These are phyloP conservation scores for Setipinna tenuifilis DNA, from an alignment of 2,797 vertebrate species.

Conservation along the genomic window DNA sequence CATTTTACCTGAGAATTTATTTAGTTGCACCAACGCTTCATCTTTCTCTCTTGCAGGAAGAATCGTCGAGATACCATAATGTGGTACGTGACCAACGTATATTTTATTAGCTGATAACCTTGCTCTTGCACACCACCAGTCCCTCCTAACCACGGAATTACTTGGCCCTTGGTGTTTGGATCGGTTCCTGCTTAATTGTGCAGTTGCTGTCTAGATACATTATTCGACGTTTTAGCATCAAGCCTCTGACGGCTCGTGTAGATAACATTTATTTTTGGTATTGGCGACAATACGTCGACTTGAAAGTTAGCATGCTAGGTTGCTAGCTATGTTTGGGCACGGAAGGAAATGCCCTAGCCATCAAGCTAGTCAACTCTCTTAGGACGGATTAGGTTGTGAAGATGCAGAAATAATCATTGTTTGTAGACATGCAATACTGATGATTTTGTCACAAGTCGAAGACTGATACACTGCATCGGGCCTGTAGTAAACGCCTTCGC, in stretches of 20 bases:
- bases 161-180: neutral
- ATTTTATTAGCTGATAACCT: neutral
- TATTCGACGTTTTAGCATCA: neutral
- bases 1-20: conserved; percentile 24
- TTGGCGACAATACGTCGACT: neutral
- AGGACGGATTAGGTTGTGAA: neutral
- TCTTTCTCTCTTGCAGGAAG: conserved; percentile 72
- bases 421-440: neutral
- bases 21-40: conserved; percentile 28
- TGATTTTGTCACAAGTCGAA: neutral
- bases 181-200: neutral
- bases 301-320: neutral
- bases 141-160: neutral
- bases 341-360: neutral
- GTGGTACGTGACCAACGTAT: conserved; percentile 63
- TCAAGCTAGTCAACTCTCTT: neutral
- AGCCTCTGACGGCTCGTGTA: neutral
- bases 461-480: neutral
- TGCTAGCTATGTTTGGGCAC: neutral
- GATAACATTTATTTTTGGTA: neutral
- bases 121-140: neutral
- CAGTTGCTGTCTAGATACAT: neutral
- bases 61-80: conserved; percentile 77
- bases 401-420: neutral
- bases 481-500: neutral